Base-by-base conservation (phyloP, 2,888 invertebrate genomes). In the Torymus auratus region DNA sequence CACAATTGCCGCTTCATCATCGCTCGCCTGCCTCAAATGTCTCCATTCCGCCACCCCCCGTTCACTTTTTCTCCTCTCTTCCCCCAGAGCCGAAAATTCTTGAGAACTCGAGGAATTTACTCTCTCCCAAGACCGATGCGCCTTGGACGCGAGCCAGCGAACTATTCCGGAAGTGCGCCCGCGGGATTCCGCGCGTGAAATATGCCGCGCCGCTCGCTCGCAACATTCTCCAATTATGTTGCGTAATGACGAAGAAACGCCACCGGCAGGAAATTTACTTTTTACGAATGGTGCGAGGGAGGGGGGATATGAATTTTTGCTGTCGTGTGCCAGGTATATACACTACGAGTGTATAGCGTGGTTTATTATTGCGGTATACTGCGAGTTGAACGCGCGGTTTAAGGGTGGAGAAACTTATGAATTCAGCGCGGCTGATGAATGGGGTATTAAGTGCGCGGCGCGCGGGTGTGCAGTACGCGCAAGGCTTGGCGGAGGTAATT, bases 191-290 rank as follows among this genome's bases (percentile, higher is more conserved):
- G 62, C 69, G 73, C 79, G 74, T 79, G 74, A 74, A 79, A 74
- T 79, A 74, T 79, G 69, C 74, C 74, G 69, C 7, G 7, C 20
- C 20, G 7, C 41, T 5, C 73, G 71, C 72, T 5, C 73, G 71
- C 72, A 68, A 73, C 72, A 55, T 78, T 80, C 74, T 53, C 74
- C 80, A 80, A 80, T 80, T 75, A 80, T 80, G 80, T 80, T 75
- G 58, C 70, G 70, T 75, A 80, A 80, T 80, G 69, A 75, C 80
- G 74, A 80, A 53, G 74, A 73, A 77, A 74, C 13, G 23, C 17
- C 11, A 3, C n/a, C 10, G 28, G 41, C 7, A 41, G 41, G 41
- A 41, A 41, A 41, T 41, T 41, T 41, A 41, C 41, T 41, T 41
- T 41, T 41, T 41, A 41, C 41, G 41, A 10, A 41, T 41, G 41